Base-by-base conservation (phyloP, 1,140 invertebrate species). In the Bombus turneri region DNA sequence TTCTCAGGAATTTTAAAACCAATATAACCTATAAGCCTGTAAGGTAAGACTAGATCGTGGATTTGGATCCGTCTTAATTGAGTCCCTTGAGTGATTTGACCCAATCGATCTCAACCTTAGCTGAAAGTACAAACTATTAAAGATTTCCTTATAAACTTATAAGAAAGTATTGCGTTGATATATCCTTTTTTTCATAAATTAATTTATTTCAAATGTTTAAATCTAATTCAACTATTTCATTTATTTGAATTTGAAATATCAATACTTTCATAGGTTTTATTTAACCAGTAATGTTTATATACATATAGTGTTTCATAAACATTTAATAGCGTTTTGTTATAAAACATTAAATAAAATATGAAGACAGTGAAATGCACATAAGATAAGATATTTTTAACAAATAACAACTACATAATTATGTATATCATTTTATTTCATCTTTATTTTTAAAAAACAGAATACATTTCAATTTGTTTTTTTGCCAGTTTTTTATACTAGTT, bases 11-110 rank as follows among this genome's bases (percentile, higher is more conserved):
- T n/a, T 79, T 64, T n/a, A 39, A 62, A n/a, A 57, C 13, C 22
- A 25, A 64, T 2, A 15, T 13, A 77, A 83, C 72, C 81, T 83
- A 64, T 75, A 81, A 73, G 6, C 47, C n/a, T 73, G 25, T 39
- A 77, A 31, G 6, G 18, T 53, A 75, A 47, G 1, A 66, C 31
- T 15, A 22, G 12, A 39, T 53, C 25, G 25, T 47, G 28, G 8
- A 28, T 28, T 62, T 62, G 28, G 12, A n/a, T 1, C 1, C 1
- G 12, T 62, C 3, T 62, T 25, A 62, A 12, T n/a, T 62, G 1
- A 62, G 4, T n/a, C 3, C 28, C 28, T 28, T 62, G 25, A n/a
- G 2, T 5, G 1, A 22, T 8, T 39, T 62, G 73, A 53, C 12
- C 28, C 13, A 31, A 73, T 34, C 5, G 6, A 28, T 53, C 3